These are phyloP conservation scores for Dromiciops gliroides DNA, from an alignment of 2,113 vertebrate species.

Conservation along the genomic window DNA sequence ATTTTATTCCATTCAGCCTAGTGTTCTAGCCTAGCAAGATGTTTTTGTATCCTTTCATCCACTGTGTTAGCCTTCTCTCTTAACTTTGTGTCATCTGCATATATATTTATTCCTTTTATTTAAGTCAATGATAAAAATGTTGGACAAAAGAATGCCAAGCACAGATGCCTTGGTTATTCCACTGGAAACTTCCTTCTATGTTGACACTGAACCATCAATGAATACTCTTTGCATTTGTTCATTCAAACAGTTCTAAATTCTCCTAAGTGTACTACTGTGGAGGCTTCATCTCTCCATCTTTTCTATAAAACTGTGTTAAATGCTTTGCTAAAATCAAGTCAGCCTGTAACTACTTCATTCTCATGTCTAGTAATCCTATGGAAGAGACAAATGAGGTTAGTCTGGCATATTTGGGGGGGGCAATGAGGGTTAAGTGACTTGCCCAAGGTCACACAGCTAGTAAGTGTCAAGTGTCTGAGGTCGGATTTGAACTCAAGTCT, in stretches of 20 bases:
- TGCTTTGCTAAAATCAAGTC: neutral
- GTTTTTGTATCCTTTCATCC: neutral
- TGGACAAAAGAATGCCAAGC: neutral
- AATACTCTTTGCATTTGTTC: neutral
- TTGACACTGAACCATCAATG: neutral
- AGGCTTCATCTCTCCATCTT: neutral
- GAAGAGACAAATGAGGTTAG: neutral
- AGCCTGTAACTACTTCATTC: neutral
- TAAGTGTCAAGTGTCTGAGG: no score
- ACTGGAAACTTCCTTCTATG: neutral
- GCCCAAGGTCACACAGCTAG: no score
- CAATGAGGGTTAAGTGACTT: no score
- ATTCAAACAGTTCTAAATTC: neutral
- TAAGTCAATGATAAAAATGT: neutral
- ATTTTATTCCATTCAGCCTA: neutral
- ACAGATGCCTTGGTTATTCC: neutral
- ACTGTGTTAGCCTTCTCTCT: neutral
- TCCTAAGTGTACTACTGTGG: neutral
- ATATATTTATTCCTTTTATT: neutral
- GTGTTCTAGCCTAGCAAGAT: neutral
- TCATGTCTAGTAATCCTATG: neutral
- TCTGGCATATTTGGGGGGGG: no score
- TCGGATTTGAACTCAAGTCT: no score
- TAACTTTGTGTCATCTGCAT: neutral
- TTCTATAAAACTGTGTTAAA: neutral